phyloP scores from a whole-genome alignment of 2,888 invertebrate genomes.

The Chirona hameri region DNA sequence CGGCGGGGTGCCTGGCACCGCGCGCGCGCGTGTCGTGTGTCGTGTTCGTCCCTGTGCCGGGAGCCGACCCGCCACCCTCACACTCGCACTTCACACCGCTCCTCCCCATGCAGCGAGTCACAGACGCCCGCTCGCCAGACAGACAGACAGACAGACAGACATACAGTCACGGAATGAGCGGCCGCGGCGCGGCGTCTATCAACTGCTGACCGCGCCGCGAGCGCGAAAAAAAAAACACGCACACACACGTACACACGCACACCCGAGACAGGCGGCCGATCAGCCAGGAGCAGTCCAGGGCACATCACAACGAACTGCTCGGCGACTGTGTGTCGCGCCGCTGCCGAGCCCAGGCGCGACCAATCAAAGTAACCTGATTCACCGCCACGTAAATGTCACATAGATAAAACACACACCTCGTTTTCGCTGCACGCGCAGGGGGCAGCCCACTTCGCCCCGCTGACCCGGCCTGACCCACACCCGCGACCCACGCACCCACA shows the following conservation, averaged over 20 bases:
- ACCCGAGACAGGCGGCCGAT: no score
- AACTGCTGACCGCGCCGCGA: background rate
- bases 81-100: background rate
- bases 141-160: background rate
- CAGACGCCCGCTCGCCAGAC: background rate
- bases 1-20: background rate
- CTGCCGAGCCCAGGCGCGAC: background rate
- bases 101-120: no score
- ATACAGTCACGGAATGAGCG: background rate
- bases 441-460: background rate
- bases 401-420: background rate
- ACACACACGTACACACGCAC: background rate
- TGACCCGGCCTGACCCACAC: background rate
- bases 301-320: background rate
- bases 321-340: background rate
- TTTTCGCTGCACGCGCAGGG: background rate
- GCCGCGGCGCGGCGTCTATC: constrained; percentile 1
- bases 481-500: constrained; percentile 11
- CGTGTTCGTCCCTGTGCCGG: background rate
- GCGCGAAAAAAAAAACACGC: background rate
- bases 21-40: background rate
- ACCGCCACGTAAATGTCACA: background rate
- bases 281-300: no score
- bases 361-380: constrained; percentile 22
- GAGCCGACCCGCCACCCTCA: background rate